A percentile compares a stretch with the other conserved stretches of the same genome.
These are phyloP conservation scores for Odocoileus hemionus DNA, from an alignment of 2,113 vertebrate species.

Conservation along the genomic window DNA sequence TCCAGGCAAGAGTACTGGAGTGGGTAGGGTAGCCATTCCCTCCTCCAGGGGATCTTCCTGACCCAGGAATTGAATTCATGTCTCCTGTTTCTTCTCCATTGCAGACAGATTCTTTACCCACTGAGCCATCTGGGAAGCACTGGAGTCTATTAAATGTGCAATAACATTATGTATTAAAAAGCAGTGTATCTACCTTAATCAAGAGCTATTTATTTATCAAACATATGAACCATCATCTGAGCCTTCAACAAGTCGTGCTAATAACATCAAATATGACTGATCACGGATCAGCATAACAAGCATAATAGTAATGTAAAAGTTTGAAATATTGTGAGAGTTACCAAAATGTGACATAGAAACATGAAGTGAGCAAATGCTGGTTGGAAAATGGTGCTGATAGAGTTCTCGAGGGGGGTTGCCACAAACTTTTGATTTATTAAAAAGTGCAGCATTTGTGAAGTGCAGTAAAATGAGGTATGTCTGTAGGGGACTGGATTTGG, in stretches of 20 bases:
- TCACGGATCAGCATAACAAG: neutral
- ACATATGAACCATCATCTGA: neutral
- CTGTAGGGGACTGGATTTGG: neutral
- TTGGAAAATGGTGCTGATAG: neutral
- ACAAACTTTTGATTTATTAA: neutral
- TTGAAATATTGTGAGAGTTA: neutral
- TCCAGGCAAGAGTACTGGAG: neutral
- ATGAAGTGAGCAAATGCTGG: neutral
- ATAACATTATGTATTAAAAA: neutral
- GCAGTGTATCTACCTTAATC: neutral
- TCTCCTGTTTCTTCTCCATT: neutral
- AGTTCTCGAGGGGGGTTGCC: neutral
- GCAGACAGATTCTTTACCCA: neutral
- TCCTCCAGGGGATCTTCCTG: neutral
- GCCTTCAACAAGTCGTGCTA: neutral
- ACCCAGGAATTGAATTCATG: neutral
- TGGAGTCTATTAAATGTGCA: neutral
- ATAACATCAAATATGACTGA: neutral
- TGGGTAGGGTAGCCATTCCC: neutral
- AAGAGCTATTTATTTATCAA: neutral
- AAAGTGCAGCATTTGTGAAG: neutral
- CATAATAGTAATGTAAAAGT: neutral
- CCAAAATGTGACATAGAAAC: neutral
- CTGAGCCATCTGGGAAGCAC: neutral
- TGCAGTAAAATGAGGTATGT: neutral